These are phyloP conservation scores for Hyphantria cunea DNA, from an alignment of 1,140 invertebrate species.

Conservation along the genomic window DNA sequence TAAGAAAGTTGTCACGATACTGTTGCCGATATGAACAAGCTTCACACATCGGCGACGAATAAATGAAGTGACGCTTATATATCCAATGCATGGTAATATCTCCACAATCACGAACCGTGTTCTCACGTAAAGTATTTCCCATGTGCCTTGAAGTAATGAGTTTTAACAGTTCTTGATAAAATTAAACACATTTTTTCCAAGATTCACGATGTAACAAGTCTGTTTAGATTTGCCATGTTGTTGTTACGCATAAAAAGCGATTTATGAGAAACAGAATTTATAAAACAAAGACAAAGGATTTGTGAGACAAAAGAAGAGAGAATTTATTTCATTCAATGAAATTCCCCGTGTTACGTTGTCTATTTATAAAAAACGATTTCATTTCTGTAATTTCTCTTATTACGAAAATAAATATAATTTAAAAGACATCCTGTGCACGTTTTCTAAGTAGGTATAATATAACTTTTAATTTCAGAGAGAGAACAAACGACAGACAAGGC, in stretches of 20 bases:
- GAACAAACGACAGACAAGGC: conserved; percentile 16
- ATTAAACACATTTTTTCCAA: conserved; percentile 20
- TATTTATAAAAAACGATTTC: conserved; percentile 23
- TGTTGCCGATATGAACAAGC: conserved; percentile 1
- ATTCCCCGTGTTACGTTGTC: conserved; percentile 13
- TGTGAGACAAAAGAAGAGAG: conserved; percentile 30
- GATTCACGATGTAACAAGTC: conserved; percentile 6
- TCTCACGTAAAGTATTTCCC: conserved; percentile 44
- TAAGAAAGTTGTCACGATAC: conserved; percentile 34
- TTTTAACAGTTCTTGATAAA: conserved; percentile 23
- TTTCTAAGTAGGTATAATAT: conserved; percentile 20
- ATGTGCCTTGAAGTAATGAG: conserved; percentile 37
- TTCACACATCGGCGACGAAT: conserved; percentile 2
- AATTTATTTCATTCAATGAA: conserved; percentile 26
- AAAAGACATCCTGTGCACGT: conserved; percentile 11
- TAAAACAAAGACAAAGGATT: conserved; percentile 28
- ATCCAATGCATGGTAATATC: conserved; percentile 30
- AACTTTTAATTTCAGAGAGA: conserved; percentile 15
- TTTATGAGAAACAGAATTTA: conserved; percentile 31
- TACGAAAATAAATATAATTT: conserved; percentile 25
- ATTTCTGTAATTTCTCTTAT: conserved; percentile 26
- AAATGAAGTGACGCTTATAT: conserved; percentile 25
- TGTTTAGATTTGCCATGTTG: conserved; percentile 28
- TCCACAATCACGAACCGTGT: conserved; percentile 35
- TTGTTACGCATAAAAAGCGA: conserved; percentile 27